Percentiles rank a stretch among this genome's conserved stretches.
Evolutionary conservation across 2,797 vertebrate genomes (phyloP).

Genomic region (Aselliscus stoliczkanus): DNA sequence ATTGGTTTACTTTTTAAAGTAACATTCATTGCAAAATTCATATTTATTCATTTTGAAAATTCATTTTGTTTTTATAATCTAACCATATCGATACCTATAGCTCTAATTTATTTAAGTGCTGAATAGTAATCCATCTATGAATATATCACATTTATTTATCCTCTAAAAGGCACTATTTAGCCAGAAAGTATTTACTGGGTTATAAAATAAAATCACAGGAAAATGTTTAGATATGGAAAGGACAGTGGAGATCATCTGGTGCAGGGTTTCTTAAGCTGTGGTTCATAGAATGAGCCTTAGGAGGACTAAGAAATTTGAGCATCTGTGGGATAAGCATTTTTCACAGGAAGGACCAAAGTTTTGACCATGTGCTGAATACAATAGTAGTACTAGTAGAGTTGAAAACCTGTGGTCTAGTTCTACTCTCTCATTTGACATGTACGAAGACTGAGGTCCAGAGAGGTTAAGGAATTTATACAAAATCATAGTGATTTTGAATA

Average conservation of each 20-base stretch:
- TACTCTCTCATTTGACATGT: not conserved
- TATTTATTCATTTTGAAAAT: constrained; percentile 14
- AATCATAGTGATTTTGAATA: constrained; percentile 3
- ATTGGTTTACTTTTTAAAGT: not conserved
- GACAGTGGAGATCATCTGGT: not conserved
- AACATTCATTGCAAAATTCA: not conserved
- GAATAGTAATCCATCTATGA: not conserved
- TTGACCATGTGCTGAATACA: not conserved
- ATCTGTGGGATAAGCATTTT: not conserved
- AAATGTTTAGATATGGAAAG: not conserved
- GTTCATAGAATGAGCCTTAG: constrained; percentile 16
- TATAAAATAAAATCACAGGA: constrained; percentile 13
- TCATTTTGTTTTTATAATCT: constrained; percentile 18
- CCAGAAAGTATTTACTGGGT: not conserved
- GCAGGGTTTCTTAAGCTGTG: not conserved
- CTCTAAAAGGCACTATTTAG: constrained; percentile 6
- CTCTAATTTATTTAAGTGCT: constrained; percentile 2
- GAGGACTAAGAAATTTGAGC: not conserved
- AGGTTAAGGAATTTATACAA: constrained; percentile 16
- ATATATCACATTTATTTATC: not conserved
- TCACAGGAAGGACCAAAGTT: not conserved
- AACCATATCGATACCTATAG: not conserved
- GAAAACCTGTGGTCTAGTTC: not conserved
- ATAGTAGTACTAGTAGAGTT: not conserved
- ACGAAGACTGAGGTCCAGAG: not conserved